Conservation (phyloP, 2,113 vertebrate genomes). For the Notothenia rossii region DNA sequence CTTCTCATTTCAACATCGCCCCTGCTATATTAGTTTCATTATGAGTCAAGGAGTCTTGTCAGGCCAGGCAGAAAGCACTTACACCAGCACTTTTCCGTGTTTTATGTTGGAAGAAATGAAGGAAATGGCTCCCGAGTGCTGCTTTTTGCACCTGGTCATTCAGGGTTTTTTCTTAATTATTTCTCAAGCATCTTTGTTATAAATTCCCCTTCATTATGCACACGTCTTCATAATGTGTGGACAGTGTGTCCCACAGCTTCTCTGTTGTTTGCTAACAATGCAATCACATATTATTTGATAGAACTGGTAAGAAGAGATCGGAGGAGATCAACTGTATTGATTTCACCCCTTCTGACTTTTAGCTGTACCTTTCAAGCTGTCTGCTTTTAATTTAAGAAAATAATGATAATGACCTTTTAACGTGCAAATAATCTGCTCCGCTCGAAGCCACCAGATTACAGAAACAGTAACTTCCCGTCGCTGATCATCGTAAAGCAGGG, state of each 20-base stretch:
- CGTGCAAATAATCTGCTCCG: too few relatives aligned
- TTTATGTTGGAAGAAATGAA: background rate
- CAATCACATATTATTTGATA: background rate
- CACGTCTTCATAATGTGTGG: background rate
- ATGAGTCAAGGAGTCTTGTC: constrained; percentile 45
- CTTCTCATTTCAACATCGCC: constrained; percentile 34
- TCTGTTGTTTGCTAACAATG: constrained; percentile 11
- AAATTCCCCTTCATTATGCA: constrained; percentile 16
- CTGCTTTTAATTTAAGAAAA: background rate
- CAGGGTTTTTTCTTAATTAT: background rate
- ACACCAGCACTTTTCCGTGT: constrained; percentile 51
- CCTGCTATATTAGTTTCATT: constrained; percentile 66
- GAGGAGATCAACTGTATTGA: constrained; percentile 14
- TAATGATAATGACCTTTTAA: too few relatives aligned
- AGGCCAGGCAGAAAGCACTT: constrained; percentile 51
- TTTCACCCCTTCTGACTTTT: background rate
- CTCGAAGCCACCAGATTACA: too few relatives aligned
- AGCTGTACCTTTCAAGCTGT: background rate
- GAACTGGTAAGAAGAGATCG: background rate
- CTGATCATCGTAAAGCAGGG: too few relatives aligned
- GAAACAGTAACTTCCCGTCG: too few relatives aligned
- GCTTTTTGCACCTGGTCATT: constrained; percentile 6
- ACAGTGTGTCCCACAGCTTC: background rate
- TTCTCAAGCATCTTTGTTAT: constrained; percentile 18
- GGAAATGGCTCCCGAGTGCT: constrained; percentile 30